Conservation (phyloP, 2,888 invertebrate genomes). For the Diaphora mendica region DNA sequence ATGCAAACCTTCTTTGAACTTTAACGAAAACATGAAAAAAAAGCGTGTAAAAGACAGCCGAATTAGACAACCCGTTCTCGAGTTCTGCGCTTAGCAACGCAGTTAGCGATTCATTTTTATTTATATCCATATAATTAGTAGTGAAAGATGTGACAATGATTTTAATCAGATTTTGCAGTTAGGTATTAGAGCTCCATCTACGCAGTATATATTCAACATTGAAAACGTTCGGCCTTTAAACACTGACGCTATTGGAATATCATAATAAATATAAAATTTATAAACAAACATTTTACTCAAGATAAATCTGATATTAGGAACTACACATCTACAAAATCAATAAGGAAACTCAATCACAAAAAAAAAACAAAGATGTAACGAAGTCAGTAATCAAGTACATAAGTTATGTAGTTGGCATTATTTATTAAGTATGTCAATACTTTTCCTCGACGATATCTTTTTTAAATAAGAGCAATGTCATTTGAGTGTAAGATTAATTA, state of each 20-base stretch:
- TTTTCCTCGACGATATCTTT: conserved; percentile 47
- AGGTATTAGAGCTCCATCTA: background rate
- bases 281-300: background rate
- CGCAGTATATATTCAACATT: background rate
- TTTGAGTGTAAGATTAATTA: conserved; percentile 5
- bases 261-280: background rate
- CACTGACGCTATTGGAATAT: background rate
- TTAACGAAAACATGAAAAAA: no score
- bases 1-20: no score
- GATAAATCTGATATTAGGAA: conserved; percentile 10
- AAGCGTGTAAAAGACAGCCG: no score
- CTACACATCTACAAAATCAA: conserved; percentile 5
- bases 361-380: conserved; percentile 22
- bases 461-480: conserved; percentile 36
- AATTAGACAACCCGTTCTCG: no score
- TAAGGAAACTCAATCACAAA: conserved; percentile 18
- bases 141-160: background rate
- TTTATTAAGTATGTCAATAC: conserved; percentile 27
- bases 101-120: no score
- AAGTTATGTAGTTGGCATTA: conserved; percentile 10
- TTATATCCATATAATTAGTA: background rate
- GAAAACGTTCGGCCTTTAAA: background rate
- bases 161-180: background rate
- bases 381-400: conserved; percentile 22
- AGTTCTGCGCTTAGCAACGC: no score